Percentiles rank a stretch among this genome's conserved stretches.
Conservation (phyloP, 2,113 vertebrate species). For the Holacanthus passer region DNA sequence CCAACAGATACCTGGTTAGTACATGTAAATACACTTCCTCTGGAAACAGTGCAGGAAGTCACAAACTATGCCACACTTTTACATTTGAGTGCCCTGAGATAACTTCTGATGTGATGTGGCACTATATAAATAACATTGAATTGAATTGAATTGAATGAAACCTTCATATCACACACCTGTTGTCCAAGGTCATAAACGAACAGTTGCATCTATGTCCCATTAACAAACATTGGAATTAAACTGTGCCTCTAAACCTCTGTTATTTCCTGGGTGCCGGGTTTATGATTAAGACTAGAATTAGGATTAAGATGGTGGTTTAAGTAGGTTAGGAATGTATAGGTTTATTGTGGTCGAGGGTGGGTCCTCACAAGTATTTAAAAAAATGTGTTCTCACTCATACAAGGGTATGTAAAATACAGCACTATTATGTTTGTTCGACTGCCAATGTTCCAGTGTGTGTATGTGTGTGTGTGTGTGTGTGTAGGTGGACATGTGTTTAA, state of each 20-base stretch:
- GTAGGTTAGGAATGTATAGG: neutral
- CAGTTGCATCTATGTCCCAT: neutral
- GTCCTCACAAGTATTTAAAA: neutral
- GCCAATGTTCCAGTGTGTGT: conserved; percentile 14
- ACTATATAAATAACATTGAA: too few relatives aligned
- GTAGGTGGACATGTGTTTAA: conserved; percentile 72
- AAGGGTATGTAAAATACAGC: conserved; percentile 2
- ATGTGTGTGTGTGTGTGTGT: conserved; percentile 21
- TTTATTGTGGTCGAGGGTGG: neutral
- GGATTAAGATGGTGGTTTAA: neutral
- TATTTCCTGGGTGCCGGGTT: neutral
- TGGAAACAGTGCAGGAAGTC: neutral
- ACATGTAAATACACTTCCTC: neutral
- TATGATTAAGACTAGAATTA: neutral
- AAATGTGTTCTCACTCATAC: neutral
- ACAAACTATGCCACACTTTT: neutral
- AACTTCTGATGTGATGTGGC: too few relatives aligned
- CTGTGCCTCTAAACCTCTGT: neutral
- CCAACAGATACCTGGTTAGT: neutral
- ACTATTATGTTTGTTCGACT: conserved; percentile 35
- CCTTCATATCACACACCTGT: neutral
- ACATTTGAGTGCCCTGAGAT: too few relatives aligned
- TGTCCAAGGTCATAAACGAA: neutral
- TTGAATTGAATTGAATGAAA: neutral
- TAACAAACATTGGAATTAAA: neutral